These are phyloP conservation scores for Oncorhynchus clarkii DNA, from an alignment of 2,113 vertebrate species.

Conservation along the genomic window DNA sequence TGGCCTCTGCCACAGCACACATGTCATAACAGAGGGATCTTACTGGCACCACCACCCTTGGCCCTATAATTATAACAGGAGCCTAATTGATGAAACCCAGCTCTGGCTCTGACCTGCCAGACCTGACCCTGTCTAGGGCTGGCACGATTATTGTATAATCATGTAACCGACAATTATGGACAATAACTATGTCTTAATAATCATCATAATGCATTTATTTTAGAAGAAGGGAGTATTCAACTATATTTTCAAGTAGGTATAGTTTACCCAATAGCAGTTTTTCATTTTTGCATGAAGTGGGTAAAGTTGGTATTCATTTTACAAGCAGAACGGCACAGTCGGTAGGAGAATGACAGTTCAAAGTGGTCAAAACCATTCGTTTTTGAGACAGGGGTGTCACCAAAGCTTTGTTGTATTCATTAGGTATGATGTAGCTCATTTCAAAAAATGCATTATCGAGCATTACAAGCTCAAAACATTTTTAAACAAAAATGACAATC, in stretches of 20 bases:
- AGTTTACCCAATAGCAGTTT: too few species aligned
- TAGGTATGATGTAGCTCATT: conserved; percentile 13
- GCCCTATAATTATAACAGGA: conserved; percentile 44
- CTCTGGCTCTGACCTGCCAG: conserved; percentile 31
- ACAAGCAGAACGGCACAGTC: conserved; percentile 7
- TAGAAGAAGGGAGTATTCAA: too few species aligned
- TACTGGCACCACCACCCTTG: conserved; percentile 39
- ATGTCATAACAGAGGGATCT: conserved; percentile 34
- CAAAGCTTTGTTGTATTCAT: too few species aligned
- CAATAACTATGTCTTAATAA: conserved; percentile 8
- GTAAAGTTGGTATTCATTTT: conserved; percentile 16
- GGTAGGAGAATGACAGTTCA: conserved; percentile 39
- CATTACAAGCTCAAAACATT: too few species aligned
- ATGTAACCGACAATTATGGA: conserved; percentile 32
- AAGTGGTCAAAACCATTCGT: conserved; percentile 36
- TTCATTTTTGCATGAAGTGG: conserved; percentile 15
- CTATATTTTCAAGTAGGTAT: too few species aligned
- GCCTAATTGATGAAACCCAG: conserved; percentile 37
- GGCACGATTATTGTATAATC: conserved; percentile 16
- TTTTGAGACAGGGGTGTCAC: conserved; percentile 26
- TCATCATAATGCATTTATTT: too few species aligned
- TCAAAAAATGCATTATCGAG: not conserved
- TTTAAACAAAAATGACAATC: too few species aligned
- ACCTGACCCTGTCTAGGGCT: conserved; percentile 16
- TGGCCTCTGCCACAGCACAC: conserved; percentile 26